Conservation (phyloP, 2,113 vertebrate species). For the Probosciger aterrimus region DNA sequence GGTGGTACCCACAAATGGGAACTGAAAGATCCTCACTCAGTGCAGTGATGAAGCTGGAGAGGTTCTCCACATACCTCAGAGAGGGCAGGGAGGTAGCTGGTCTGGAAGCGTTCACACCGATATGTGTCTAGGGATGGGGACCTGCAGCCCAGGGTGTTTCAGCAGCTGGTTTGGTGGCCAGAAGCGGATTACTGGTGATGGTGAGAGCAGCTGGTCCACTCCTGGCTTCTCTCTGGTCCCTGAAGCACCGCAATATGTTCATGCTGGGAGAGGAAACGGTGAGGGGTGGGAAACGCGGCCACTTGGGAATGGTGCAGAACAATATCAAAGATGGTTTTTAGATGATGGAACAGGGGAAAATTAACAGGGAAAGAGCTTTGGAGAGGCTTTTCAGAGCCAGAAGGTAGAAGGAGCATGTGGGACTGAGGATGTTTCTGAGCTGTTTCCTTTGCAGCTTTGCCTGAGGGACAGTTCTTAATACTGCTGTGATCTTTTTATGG, state of each 20-base stretch:
- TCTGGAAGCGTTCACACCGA: not conserved
- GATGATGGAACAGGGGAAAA: not conserved
- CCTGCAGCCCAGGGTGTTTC: not conserved
- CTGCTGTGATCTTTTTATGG: not conserved
- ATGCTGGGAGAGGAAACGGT: not conserved
- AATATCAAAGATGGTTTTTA: not conserved
- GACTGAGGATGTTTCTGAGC: not conserved
- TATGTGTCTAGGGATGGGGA: not conserved
- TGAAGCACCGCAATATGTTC: not conserved
- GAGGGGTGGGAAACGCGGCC: not conserved
- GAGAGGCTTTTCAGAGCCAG: not conserved
- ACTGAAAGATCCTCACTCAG: accelerated
- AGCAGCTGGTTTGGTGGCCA: not conserved
- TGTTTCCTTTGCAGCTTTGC: not conserved
- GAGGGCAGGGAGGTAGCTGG: not conserved
- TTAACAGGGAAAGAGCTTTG: not conserved
- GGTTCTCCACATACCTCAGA: accelerated
- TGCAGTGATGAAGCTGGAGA: not conserved
- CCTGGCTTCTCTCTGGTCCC: not conserved
- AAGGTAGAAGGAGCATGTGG: not conserved
- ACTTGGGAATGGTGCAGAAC: not conserved
- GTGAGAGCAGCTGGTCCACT: not conserved
- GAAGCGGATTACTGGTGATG: not conserved
- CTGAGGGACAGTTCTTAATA: not conserved
- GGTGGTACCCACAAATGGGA: not conserved